Evolutionary conservation across 1,140 invertebrate species (phyloP).

Genomic region (Diplogasteroides magnus): DNA sequence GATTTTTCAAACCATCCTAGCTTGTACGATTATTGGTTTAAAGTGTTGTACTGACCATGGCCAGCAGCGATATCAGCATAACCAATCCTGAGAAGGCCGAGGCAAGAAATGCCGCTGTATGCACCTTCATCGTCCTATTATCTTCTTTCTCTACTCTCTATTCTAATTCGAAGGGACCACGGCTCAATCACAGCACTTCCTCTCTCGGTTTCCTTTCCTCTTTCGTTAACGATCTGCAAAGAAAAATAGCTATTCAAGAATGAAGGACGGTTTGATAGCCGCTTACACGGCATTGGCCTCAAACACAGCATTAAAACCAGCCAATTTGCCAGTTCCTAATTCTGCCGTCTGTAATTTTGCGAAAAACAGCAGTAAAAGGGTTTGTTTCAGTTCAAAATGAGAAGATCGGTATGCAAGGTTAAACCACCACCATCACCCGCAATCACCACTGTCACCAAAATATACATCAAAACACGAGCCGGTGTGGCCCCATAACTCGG

Average conservation of each 20-base stretch:
- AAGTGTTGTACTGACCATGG: constrained; percentile 19
- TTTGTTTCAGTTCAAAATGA: no score
- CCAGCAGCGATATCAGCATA: constrained; percentile 44
- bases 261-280: neutral
- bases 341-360: no score
- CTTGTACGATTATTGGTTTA: neutral
- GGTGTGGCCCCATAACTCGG: no score
- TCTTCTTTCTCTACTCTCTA: neutral
- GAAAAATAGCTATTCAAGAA: neutral
- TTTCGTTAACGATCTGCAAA: no score
- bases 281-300: neutral
- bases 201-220: neutral
- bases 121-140: constrained; percentile 39
- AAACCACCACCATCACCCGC: no score
- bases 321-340: no score
- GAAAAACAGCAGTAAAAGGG: no score
- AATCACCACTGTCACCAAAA: no score
- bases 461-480: no score
- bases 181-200: neutral
- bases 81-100: constrained; percentile 49
- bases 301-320: no score
- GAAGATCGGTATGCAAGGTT: no score
- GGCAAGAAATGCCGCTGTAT: constrained; percentile 54
- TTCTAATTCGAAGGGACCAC: no score
- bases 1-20: neutral